These are phyloP conservation scores for Dynastes tityus DNA, from an alignment of 2,888 invertebrate genomes.

Conservation along the genomic window DNA sequence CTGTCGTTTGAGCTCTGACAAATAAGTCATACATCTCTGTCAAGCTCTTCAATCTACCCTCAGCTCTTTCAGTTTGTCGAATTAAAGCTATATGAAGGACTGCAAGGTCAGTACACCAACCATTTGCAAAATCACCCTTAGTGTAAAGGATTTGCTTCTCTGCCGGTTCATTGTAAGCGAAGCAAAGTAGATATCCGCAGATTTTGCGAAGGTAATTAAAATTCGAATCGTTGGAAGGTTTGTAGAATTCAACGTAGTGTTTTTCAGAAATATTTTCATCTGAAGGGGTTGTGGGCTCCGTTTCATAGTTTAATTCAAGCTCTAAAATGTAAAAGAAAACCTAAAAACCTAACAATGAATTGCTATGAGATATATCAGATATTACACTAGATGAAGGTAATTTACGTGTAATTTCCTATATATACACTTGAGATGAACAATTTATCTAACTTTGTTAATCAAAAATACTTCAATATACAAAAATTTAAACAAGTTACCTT, in stretches of 20 bases:
- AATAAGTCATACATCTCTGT: conserved; percentile 67
- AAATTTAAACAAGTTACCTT: conserved; percentile 61
- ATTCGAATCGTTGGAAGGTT: conserved; percentile 57
- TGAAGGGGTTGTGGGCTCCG: conserved; percentile 54
- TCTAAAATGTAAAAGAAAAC: conserved; percentile 42
- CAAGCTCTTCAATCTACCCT: conserved; percentile 64
- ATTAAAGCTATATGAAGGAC: conserved; percentile 64
- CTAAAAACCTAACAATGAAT: not conserved
- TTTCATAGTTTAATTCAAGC: conserved; percentile 55
- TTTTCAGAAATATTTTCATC: conserved; percentile 65
- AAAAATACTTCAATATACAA: no score
- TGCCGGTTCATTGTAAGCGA: conserved; percentile 66
- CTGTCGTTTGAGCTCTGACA: conserved; percentile 61
- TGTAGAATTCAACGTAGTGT: conserved; percentile 67
- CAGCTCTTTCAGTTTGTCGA: conserved; percentile 65
- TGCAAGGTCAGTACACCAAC: conserved; percentile 67
- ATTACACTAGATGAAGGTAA: not conserved
- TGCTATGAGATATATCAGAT: not conserved
- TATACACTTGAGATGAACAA: no score
- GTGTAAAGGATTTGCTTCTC: conserved; percentile 61
- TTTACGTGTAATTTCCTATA: no score
- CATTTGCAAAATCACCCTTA: conserved; percentile 60
- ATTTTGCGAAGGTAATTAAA: conserved; percentile 61
- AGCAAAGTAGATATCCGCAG: conserved; percentile 64
- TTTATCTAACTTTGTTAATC: no score